phyloP scores from a whole-genome alignment of 1,140 invertebrate genomes.

The Caerostris extrusa region DNA sequence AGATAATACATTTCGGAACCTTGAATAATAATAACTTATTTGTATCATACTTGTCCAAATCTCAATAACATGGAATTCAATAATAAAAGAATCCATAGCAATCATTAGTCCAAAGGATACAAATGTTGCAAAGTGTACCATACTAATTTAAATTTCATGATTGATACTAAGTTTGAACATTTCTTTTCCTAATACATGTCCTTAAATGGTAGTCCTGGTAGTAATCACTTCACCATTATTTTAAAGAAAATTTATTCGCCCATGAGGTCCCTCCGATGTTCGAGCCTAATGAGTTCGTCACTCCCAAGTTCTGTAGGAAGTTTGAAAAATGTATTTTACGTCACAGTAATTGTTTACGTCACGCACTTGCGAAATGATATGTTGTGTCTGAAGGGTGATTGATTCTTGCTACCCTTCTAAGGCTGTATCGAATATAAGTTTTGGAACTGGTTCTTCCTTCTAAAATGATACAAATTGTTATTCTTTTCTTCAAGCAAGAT shows the following conservation, averaged over 20 bases:
- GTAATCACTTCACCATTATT: background rate
- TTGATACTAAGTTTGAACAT: background rate
- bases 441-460: too few species aligned
- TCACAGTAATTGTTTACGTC: background rate
- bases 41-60: too few species aligned
- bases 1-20: too few species aligned
- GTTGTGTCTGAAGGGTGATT: background rate
- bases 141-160: constrained; percentile 1
- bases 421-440: too few species aligned
- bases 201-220: background rate
- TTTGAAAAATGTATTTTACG: background rate
- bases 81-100: background rate
- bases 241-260: background rate
- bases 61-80: too few species aligned
- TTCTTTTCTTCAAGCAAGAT: too few species aligned
- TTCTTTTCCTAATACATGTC: background rate
- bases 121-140: background rate
- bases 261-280: background rate
- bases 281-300: background rate
- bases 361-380: background rate
- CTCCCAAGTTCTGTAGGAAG: background rate
- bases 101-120: background rate
- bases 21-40: too few species aligned
- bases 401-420: background rate
- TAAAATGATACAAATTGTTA: too few species aligned